Evolutionary conservation across 2,888 invertebrate genomes (phyloP), one percentile per base, ranked within the genome.

Genomic region (Epistrophella euchroma): DNA sequence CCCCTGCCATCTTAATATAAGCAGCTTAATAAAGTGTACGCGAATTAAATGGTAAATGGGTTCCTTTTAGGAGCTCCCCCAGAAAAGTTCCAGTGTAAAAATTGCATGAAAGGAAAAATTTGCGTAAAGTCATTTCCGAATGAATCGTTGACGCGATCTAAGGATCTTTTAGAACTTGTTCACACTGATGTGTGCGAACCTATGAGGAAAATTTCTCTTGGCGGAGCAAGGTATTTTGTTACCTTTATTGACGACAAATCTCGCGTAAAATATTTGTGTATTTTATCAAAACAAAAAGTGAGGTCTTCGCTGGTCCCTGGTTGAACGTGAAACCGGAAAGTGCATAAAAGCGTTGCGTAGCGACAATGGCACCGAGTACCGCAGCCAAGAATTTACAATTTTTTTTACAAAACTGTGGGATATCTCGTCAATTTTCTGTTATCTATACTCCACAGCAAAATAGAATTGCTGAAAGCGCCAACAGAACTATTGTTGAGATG

Each of bases 161-260:
- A 45, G n/a, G 9, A 45, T 45, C 6, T 45, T 17, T 45, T 17
- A 9, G 45, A 45, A 17, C 45, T 45, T 5, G 9, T 17, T 17
- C 45, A 45, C 4, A 17, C 45, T 9, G 45, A 17, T 45, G 17
- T 45, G 2, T 45, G 79, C 32, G 88, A 85, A n/a, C 88, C 88
- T 6, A 86, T 89, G 40, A 56, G 56, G 9, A 76, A 50, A 11
- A 43, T 15, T 11, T 89, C 88, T 3, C 52, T 64, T 19, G 86
- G 85, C 25, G 84, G 87, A 10, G 70, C 86, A 17, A 60, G 73
- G 15, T 88, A 88, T 62, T 88, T 89, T 22, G 55, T 82, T 0
- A 83, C 84, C 0, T 86, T 88, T 40, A 83, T 88, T 10, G 88
- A 88, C 19, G 88, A 88, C 22, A 60, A 70, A 1, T 86, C n/a